Evolutionary conservation across 2,113 vertebrate genomes (phyloP), one percentile per base, ranked within the genome.

Genomic region (Corydoras sp.): DNA sequence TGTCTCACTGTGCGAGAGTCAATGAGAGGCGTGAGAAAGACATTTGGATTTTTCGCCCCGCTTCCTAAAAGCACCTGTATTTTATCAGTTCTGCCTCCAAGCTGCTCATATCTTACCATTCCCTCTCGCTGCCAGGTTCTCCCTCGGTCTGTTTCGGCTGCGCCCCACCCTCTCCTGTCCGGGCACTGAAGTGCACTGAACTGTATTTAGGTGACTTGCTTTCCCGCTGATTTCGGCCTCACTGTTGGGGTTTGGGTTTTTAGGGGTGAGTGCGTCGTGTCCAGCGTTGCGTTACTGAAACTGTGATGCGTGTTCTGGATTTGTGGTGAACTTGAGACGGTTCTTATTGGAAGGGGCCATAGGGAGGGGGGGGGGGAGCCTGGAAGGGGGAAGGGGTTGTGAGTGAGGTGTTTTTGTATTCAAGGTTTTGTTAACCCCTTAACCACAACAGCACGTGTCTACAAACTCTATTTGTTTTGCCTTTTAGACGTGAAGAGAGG

Each of bases 371-470:
- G 80, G 61, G 11, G 8, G 49, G 43, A 32, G 65, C 29, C 18
- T 35, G 50, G 43, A 32, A 24, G 18, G 32, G 49, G 14, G 49
- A 50, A 10, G 62, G 66, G 51, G 54, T 48, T 76, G 72, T 24
- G 65, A 35, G 64, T 59, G 67, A 62, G 75, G 68, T 82, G 67
- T 72, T 74, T 77, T 80, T 72, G 18, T 24, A 80, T 64, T 78
- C 56, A 72, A 77, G 65, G 68, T 77, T 77, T 79, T 67, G 81
- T 79, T 81, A 80, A 80, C 80, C 81, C 74, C 79, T 68, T 71
- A 78, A 75, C 73, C 69, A 10, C 65, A 49, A 56, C 53, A 8
- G 76, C 63, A 54, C 68, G 31, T 35, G 61, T 74, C 71, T 54
- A 63, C 70, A 75, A 71, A 73, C 63, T 24, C 18, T 2, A 24